Base-by-base conservation (phyloP, 2,113 vertebrate species). In the Pygoscelis adeliae region DNA sequence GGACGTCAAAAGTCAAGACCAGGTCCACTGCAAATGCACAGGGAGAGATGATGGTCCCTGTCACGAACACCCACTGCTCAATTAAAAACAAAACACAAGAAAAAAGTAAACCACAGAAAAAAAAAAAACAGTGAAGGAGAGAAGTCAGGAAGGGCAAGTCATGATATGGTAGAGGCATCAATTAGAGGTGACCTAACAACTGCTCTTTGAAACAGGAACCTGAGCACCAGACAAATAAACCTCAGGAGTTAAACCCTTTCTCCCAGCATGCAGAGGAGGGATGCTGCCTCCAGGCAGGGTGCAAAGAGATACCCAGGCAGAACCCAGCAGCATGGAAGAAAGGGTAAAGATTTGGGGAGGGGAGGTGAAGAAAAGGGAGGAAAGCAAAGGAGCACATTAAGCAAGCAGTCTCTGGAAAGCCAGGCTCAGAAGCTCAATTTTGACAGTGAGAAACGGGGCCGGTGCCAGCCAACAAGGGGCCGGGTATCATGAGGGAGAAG, bases 401-500 rank as follows among this genome's bases (percentile, higher is more conserved):
- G 32, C 61, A 9, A 50, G 71, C 10, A 4, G 50, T 0, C 34
- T 27, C 36, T 62, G 94, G 11, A 69, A 61, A 6, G 6, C 12
- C 67, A 5, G 4, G 74, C 71, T 72, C 94, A 63, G 82, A 6
- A 32, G 61, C 85, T 88, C 0, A 0, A 3, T 5, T 52, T 0
- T 20, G 72, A 56, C 5, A 9, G 25, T 9, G 34, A n/a, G 61
- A 30, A 65, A 6, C 4, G 0, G 86, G 49, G 91, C 80, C 70
- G 34, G 92, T 4, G 78, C 82, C 92, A 95, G 76, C 26, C 83
- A 92, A 15, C 78, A 62, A 97, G 85, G 27, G 30, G 70, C 66
- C 73, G 46, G 66, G 36, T 3, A 61, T 5, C 70, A 55, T 0
- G 11, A 47, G 79, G 63, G 76, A 83, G n/a, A 77, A 20, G 46